phyloP scores from a whole-genome alignment of 92 coral and sea anemone species.

The Phenganax marumi region DNA sequence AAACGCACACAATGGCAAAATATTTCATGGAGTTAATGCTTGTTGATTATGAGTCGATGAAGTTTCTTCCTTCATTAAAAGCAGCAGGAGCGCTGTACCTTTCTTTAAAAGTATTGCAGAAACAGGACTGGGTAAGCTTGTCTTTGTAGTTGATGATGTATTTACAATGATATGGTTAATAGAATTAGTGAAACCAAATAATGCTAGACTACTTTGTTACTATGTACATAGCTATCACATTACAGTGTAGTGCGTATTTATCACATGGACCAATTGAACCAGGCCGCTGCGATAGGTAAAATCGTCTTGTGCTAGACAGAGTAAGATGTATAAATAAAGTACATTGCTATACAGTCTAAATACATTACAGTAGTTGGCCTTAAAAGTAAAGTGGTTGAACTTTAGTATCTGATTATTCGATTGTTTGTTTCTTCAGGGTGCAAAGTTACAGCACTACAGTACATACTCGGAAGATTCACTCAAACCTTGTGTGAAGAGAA shows the following conservation, averaged over 20 bases:
- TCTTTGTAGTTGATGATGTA: not conserved
- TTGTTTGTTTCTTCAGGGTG: constrained; percentile 49
- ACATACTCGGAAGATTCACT: constrained; percentile 66
- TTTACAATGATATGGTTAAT: constrained; percentile 55
- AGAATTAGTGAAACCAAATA: constrained; percentile 66
- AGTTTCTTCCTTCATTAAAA: constrained; percentile 77
- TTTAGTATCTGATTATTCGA: not conserved
- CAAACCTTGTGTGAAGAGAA: constrained; percentile 69
- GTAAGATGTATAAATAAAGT: not conserved
- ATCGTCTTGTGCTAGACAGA: not conserved
- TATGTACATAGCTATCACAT: not conserved
- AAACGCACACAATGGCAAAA: constrained; percentile 86
- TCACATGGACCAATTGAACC: not conserved
- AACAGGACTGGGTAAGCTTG: constrained; percentile 71
- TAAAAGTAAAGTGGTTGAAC: not conserved
- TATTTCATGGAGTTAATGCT: constrained; percentile 89
- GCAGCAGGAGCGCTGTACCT: constrained; percentile 92
- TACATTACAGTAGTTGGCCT: not conserved
- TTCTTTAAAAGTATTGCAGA: constrained; percentile 57
- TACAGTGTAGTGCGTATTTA: not conserved
- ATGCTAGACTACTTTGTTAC: not conserved
- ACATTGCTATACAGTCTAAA: not conserved
- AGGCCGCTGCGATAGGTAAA: not conserved
- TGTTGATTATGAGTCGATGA: constrained; percentile 72
- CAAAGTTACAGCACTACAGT: constrained; percentile 88